Evolutionary conservation across 2,888 invertebrate species (phyloP), one percentile per base, ranked within the genome.

Genomic region (Drosophila birchii): DNA sequence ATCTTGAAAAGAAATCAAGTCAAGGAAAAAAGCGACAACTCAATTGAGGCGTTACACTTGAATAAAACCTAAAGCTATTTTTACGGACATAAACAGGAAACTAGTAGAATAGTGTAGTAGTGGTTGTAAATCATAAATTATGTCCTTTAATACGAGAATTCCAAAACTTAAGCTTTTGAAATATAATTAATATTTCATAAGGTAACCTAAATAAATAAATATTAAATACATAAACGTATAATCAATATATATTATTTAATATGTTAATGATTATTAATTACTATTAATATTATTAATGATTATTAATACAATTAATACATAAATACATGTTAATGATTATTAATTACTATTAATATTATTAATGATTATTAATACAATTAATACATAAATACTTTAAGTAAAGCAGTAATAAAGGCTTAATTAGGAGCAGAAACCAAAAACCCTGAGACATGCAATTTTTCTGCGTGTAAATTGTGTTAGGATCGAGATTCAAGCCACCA

Each of bases 11-110:
- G 51, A 32, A 44, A 56, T 32, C 29, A 61, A 41, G 44, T 7
- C 18, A 18, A 1, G 67, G 57, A 58, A 70, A 66, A 67, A 58
- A 1, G 56, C 71, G 75, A 83, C 81, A 79, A 74, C 81, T 81
- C 81, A 83, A 83, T 83, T 71, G 58, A 57, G 49, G 59, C 62
- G 38, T n/a, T 29, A 6, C 49, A 53, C 62, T 41, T 16, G 5
- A 29, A 38, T 38, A 51, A 61, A 45, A 45, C 18, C 9, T 12
- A 2, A 39, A 12, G 58, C 53, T 53, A 18, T 18, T 7, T 3
- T 6, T 6, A 1, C 0, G n/a, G 6, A 12, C 3, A 32, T 32
- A 29, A n/a, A 5, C 9, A 0, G n/a, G 11, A n/a, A 29, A n/a
- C 6, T 12, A 12, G 12, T n/a, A 9, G 1, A 20, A 6, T 12